Base-by-base conservation (phyloP, 2,888 invertebrate genomes). In the Piscicola geometra region DNA sequence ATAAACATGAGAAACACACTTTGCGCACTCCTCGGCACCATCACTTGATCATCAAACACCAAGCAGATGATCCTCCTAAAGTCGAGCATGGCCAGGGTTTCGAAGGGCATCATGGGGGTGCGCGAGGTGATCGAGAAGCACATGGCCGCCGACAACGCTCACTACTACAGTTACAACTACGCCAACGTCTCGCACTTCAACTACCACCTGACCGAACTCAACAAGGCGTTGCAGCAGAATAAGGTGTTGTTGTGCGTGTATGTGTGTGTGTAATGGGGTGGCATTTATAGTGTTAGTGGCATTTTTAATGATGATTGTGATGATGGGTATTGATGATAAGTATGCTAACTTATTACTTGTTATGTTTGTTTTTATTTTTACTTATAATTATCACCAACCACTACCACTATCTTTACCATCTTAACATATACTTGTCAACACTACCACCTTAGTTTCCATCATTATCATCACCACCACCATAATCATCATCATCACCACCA, bases 341-440 rank as follows among this genome's bases (percentile, higher is more conserved):
- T n/a, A n/a, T n/a, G n/a, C n/a, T n/a, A n/a, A n/a, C n/a, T n/a
- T n/a, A n/a, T n/a, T n/a, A n/a, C n/a, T n/a, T n/a, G n/a, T n/a
- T n/a, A n/a, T n/a, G n/a, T n/a, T n/a, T n/a, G n/a, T n/a, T n/a
- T n/a, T n/a, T n/a, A n/a, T n/a, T n/a, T n/a, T n/a, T n/a, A n/a
- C n/a, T n/a, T n/a, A n/a, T n/a, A n/a, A n/a, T n/a, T n/a, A n/a
- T n/a, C n/a, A n/a, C n/a, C n/a, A n/a, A n/a, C n/a, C n/a, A 47
- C 50, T 47, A 47, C 12, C 21, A 47, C 12, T 47, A 75, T 60
- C n/a, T 64, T 47, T 32, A 66, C 35, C 25, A 75, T 30, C 77
- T 75, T 75, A 5, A 35, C 64, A 18, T 35, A 21, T 15, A 77
- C 66, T 71, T 77, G 60, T 9, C 56, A 33, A 28, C 15, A 36